phyloP scores from a whole-genome alignment of 2,888 invertebrate genomes.

The Hemistola chrysoprasaria region DNA sequence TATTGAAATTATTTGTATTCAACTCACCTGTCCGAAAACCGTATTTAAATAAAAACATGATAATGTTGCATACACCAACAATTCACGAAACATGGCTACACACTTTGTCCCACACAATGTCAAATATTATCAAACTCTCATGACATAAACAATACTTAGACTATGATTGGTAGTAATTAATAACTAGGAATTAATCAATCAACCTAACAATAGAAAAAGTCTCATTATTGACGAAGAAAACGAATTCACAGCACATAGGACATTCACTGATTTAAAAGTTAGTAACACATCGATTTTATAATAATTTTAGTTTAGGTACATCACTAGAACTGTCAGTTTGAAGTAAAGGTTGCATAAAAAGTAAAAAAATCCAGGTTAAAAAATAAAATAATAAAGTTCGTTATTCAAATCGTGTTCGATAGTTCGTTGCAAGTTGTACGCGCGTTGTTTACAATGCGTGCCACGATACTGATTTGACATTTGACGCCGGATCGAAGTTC shows the following conservation, averaged over 20 bases:
- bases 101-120: constrained; percentile 31
- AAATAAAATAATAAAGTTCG: constrained; percentile 19
- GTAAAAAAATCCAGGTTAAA: constrained; percentile 4
- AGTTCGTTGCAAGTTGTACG: constrained; percentile 27
- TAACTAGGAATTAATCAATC: constrained; percentile 26
- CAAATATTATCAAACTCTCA: constrained; percentile 35
- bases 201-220: constrained; percentile 18
- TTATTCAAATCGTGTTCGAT: constrained; percentile 35
- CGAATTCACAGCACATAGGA: too few relatives aligned
- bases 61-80: constrained; percentile 48
- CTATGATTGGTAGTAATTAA: constrained; percentile 19
- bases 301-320: constrained; percentile 3
- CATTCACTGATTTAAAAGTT: constrained; percentile 4
- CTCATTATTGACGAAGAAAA: constrained; percentile 20
- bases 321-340: constrained; percentile 18
- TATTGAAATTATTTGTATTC: too few relatives aligned
- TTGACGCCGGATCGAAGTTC: constrained; percentile 23
- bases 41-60: constrained; percentile 40
- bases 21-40: constrained; percentile 49
- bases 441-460: constrained; percentile 30
- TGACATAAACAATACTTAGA: constrained; percentile 27
- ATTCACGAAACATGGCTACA: constrained; percentile 49
- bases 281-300: too few relatives aligned
- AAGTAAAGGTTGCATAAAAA: not conserved
- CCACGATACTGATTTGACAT: constrained; percentile 33